phyloP scores from a whole-genome alignment of 2,113 vertebrate genomes.

The Eonycteris spelaea region DNA sequence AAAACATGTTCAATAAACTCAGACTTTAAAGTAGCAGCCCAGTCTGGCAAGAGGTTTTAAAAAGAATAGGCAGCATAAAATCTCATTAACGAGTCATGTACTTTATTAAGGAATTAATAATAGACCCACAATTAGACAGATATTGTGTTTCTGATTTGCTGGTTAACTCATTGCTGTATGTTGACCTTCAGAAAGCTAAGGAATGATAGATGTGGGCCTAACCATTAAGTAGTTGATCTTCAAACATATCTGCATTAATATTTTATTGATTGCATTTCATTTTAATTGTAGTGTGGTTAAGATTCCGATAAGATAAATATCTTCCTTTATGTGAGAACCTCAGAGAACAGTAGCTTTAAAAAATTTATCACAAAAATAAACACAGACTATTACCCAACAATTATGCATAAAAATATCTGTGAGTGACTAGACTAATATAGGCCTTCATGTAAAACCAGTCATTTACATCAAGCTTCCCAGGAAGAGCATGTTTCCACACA shows the following conservation, averaged over 20 bases:
- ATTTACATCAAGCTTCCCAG: neutral
- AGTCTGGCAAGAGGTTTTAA: neutral
- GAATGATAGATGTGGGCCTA: slow-evolving; percentile 20
- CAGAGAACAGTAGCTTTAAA: slow-evolving; percentile 49
- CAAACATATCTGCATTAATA: slow-evolving; percentile 47
- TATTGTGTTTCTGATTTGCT: neutral
- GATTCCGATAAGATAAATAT: slow-evolving; percentile 47
- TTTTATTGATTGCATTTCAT: slow-evolving; percentile 67
- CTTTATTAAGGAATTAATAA: slow-evolving; percentile 38
- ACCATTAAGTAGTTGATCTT: slow-evolving; percentile 54
- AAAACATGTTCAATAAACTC: neutral
- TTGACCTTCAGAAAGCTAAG: slow-evolving; percentile 18
- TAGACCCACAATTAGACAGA: neutral
- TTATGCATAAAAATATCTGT: slow-evolving; percentile 40
- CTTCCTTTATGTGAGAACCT: slow-evolving; percentile 47
- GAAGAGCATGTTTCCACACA: neutral
- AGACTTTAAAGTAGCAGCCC: neutral
- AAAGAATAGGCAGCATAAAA: neutral
- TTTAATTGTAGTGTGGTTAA: slow-evolving; percentile 60
- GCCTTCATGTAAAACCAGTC: slow-evolving; percentile 48
- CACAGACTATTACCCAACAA: slow-evolving; percentile 32
- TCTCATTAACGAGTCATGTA: neutral
- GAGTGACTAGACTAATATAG: slow-evolving; percentile 42
- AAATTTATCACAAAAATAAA: slow-evolving; percentile 64
- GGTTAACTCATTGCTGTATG: slow-evolving; percentile 23